Evolutionary conservation across 2,113 vertebrate species (phyloP).

Genomic region (Synodontis membranacea): DNA sequence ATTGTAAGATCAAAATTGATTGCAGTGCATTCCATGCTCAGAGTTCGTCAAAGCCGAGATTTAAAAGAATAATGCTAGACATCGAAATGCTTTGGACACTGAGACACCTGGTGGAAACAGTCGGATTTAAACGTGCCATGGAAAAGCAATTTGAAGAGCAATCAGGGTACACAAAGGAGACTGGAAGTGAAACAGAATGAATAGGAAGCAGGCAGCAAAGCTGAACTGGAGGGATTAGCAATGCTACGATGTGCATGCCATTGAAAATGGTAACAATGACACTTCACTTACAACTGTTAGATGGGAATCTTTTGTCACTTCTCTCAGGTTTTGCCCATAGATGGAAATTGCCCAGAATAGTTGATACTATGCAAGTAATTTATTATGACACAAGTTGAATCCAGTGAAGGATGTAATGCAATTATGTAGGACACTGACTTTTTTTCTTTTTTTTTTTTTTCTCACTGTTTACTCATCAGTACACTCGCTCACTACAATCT

Average conservation of each 20-base stretch:
- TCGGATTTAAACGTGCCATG: constrained; percentile 63
- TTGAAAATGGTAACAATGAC: constrained; percentile 56
- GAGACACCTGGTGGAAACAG: constrained; percentile 31
- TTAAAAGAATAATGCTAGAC: constrained; percentile 27
- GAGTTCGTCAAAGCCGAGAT: constrained; percentile 19
- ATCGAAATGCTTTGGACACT: constrained; percentile 44
- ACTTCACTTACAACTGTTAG: constrained; percentile 62
- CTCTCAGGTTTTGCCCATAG: background rate
- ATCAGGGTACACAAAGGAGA: constrained; percentile 73
- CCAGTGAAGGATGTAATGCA: background rate
- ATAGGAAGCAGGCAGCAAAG: constrained; percentile 57
- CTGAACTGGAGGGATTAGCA: constrained; percentile 66
- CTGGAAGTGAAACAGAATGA: constrained; percentile 66
- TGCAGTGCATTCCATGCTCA: background rate
- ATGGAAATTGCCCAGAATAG: constrained; percentile 28
- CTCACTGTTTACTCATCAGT: constrained; percentile 35
- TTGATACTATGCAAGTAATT: background rate
- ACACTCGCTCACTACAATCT: constrained; percentile 2
- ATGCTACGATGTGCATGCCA: constrained; percentile 55
- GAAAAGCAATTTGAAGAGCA: constrained; percentile 73
- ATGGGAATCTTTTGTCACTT: constrained; percentile 43
- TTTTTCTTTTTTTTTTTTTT: constrained; percentile 2
- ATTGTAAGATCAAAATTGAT: background rate
- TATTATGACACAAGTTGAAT: background rate
- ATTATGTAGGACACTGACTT: background rate